These are phyloP conservation scores for Leuciscus idus DNA, from an alignment of 2,113 vertebrate genomes.

Conservation along the genomic window DNA sequence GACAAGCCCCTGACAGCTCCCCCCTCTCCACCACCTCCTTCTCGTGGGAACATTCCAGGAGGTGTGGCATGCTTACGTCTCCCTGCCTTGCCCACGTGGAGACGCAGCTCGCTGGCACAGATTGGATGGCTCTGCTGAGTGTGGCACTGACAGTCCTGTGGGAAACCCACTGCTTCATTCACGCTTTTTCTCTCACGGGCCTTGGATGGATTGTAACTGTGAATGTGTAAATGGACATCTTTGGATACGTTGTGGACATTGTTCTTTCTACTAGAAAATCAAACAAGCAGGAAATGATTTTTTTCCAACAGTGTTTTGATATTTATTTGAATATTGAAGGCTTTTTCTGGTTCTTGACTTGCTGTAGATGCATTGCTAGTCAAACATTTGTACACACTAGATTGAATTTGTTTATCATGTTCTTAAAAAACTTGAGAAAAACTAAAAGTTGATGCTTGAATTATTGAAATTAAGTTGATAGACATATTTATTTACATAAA, in stretches of 20 bases:
- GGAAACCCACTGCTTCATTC: constrained; percentile 30
- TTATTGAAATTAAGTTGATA: not conserved
- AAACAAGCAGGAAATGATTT: not conserved
- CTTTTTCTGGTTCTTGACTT: not conserved
- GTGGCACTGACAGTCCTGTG: constrained; percentile 46
- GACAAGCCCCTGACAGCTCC: constrained; percentile 46
- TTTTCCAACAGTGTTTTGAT: not conserved
- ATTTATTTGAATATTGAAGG: not conserved
- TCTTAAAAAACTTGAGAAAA: not conserved
- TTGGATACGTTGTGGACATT: not conserved
- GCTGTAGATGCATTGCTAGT: not conserved
- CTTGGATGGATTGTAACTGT: constrained; percentile 22
- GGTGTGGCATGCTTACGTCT: constrained; percentile 67
- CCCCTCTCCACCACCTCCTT: constrained; percentile 48
- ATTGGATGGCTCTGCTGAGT: constrained; percentile 39
- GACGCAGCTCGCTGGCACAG: constrained; percentile 42
- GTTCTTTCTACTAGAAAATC: not conserved
- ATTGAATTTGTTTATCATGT: not conserved
- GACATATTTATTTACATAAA: not conserved
- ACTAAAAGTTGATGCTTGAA: too few species aligned
- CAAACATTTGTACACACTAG: not conserved
- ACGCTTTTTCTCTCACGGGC: not conserved
- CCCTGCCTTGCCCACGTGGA: constrained; percentile 49
- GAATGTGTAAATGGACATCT: not conserved
- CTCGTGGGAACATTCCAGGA: constrained; percentile 66